Conservation (phyloP, 2,113 vertebrate genomes). For the Aegypius monachus region DNA sequence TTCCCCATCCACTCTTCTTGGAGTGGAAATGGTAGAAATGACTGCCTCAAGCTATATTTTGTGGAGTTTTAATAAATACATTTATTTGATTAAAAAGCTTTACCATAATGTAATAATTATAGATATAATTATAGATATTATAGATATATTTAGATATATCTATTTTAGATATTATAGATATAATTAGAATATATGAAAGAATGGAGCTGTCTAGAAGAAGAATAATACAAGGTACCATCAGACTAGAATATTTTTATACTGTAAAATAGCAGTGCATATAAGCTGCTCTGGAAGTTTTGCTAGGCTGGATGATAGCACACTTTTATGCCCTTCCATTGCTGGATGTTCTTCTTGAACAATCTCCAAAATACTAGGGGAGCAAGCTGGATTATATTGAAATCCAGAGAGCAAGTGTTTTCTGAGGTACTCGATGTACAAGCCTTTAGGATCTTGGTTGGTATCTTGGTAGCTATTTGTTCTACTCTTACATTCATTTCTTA, state of each 20-base stretch:
- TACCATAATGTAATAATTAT: background rate
- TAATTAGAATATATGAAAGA: background rate
- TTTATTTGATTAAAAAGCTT: constrained; percentile 3
- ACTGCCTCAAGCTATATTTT: background rate
- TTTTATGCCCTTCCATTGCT: background rate
- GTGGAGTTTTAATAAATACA: background rate
- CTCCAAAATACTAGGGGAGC: background rate
- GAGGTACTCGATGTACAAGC: background rate
- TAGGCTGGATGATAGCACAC: background rate
- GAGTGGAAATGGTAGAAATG: background rate
- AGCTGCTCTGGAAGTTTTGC: background rate
- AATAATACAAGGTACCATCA: background rate
- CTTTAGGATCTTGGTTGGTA: background rate
- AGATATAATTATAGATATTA: no score
- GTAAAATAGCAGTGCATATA: background rate
- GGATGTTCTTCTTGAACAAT: background rate
- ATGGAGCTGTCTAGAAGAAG: background rate
- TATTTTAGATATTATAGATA: no score
- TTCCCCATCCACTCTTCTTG: background rate
- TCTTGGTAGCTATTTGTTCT: background rate
- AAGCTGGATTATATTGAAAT: background rate
- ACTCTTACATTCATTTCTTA: background rate
- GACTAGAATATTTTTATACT: background rate
- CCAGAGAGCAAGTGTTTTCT: background rate
- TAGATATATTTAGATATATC: no score